These are phyloP conservation scores for Chloroclystis v-ata DNA, from an alignment of 2,888 invertebrate species.

Conservation along the genomic window DNA sequence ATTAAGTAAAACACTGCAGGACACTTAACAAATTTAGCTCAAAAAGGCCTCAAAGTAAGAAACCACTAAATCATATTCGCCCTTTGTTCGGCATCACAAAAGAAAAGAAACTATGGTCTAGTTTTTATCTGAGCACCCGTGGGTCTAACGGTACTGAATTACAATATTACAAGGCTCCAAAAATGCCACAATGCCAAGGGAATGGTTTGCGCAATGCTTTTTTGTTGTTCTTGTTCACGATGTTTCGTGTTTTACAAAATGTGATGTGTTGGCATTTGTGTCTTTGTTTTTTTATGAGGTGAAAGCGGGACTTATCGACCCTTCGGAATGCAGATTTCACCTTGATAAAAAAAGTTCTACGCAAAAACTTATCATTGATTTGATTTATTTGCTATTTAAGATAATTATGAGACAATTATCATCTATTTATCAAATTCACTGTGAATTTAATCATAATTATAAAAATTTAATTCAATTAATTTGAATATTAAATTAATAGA, in stretches of 20 bases:
- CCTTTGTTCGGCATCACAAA: conserved; percentile 62
- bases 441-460: not conserved
- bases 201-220: conserved; percentile 67
- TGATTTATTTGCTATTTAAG: too few species aligned
- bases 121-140: conserved; percentile 59
- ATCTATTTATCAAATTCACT: not conserved
- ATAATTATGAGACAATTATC: too few species aligned
- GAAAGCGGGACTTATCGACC: conserved; percentile 53
- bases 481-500: conserved; percentile 6
- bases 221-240: conserved; percentile 63
- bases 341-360: not conserved
- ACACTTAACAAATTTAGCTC: conserved; percentile 25
- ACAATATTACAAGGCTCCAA: conserved; percentile 56
- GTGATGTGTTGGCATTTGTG: conserved; percentile 50
- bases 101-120: conserved; percentile 55
- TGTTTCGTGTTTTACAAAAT: conserved; percentile 57
- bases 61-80: conserved; percentile 66
- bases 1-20: conserved; percentile 23
- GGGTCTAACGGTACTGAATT: conserved; percentile 61
- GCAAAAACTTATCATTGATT: not conserved
- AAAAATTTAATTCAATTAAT: conserved; percentile 1
- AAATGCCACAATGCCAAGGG: conserved; percentile 60
- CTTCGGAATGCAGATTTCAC: conserved; percentile 28
- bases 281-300: conserved; percentile 57
- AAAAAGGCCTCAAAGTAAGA: conserved; percentile 37